phyloP scores from a whole-genome alignment of 1,140 invertebrate species.

The Colletes latitarsis region DNA sequence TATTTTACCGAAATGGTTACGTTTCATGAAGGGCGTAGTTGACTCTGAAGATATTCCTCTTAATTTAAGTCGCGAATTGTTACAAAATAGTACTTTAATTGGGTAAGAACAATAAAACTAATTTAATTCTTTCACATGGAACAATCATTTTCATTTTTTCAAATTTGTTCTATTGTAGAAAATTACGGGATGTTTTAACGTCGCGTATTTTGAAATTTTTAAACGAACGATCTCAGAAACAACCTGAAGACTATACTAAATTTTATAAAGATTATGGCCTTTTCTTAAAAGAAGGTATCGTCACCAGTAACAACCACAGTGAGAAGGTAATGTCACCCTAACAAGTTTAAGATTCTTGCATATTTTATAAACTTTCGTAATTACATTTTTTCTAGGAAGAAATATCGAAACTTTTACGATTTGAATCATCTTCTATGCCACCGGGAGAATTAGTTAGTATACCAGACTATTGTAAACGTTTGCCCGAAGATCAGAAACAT shows the following conservation, averaged over 20 bases:
- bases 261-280: slow-evolving; percentile 97
- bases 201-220: slow-evolving; percentile 93
- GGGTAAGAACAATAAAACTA: slow-evolving; percentile 81
- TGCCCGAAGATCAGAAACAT: slow-evolving; percentile 90
- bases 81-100: slow-evolving; percentile 96
- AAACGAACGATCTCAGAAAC: slow-evolving; percentile 91
- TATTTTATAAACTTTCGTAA: background rate
- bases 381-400: slow-evolving; percentile 86
- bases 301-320: slow-evolving; percentile 88
- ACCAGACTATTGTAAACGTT: slow-evolving; percentile 89
- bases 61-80: slow-evolving; percentile 96
- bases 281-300: slow-evolving; percentile 97
- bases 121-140: background rate
- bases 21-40: slow-evolving; percentile 97
- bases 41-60: slow-evolving; percentile 99
- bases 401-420: slow-evolving; percentile 93
- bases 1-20: slow-evolving; percentile 95
- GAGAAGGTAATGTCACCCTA: slow-evolving; percentile 86
- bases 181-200: slow-evolving; percentile 92
- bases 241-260: slow-evolving; percentile 89
- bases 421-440: slow-evolving; percentile 92
- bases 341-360: background rate
- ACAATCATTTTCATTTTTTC: slow-evolving; percentile 11
- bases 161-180: slow-evolving; percentile 82
- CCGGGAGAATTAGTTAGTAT: slow-evolving; percentile 90